Percentiles rank a stretch among this genome's conserved stretches.
phyloP scores from a whole-genome alignment of 2,888 invertebrate species.

The Eudemis profundana region DNA sequence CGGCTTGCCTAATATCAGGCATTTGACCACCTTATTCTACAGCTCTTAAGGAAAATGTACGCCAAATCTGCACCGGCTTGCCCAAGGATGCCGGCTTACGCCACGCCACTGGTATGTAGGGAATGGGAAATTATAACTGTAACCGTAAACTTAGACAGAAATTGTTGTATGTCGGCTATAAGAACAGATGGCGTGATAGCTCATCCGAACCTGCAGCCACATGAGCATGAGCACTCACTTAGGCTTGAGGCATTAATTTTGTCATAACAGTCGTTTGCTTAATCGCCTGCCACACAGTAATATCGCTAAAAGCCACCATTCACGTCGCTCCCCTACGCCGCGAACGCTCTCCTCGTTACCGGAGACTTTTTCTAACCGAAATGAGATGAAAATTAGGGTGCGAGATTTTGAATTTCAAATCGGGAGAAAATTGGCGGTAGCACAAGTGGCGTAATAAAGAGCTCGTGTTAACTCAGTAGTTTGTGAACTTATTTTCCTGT shows the following conservation, averaged over 20 bases:
- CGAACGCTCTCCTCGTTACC: constrained; percentile 50
- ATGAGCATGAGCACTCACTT: constrained; percentile 71
- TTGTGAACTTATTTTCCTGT: constrained; percentile 23
- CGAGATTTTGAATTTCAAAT: constrained; percentile 43
- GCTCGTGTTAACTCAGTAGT: constrained; percentile 35
- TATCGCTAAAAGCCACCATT: constrained; percentile 76
- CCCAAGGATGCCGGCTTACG: too few relatives aligned
- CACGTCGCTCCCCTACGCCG: constrained; percentile 58
- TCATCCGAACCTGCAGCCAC: constrained; percentile 51
- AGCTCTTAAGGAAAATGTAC: too few relatives aligned
- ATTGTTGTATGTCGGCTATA: constrained; percentile 7
- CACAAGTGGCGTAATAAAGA: constrained; percentile 35
- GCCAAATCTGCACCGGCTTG: too few relatives aligned
- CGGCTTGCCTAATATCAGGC: too few relatives aligned
- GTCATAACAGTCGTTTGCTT: constrained; percentile 69
- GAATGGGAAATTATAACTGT: background rate
- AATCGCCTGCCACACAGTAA: constrained; percentile 66
- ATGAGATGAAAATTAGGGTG: constrained; percentile 49
- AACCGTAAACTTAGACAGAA: background rate
- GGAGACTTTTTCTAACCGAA: constrained; percentile 53
- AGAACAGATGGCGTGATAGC: constrained; percentile 29
- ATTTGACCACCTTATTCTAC: too few relatives aligned
- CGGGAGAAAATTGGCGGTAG: constrained; percentile 35
- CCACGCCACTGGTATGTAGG: too few relatives aligned
- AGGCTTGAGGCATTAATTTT: constrained; percentile 70